These are phyloP conservation scores for Sebastes jordani DNA, from an alignment of 2,797 vertebrate species.

Conservation along the genomic window DNA sequence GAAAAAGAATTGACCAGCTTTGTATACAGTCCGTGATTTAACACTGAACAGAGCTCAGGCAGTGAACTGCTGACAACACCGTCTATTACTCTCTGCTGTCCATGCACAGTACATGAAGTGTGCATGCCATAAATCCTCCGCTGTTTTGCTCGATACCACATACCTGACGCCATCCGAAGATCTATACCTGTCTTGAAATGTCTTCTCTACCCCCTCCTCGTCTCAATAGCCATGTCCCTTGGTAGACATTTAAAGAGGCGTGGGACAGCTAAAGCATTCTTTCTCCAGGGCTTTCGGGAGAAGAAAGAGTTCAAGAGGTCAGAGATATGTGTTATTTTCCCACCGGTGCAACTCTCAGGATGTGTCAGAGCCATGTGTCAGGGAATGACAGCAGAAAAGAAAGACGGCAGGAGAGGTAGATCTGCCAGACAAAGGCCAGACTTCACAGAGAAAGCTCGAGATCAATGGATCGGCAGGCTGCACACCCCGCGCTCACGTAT, in stretches of 20 bases:
- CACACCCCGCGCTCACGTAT: conserved; percentile 34
- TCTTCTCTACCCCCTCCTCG: conserved; percentile 50
- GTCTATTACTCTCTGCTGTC: conserved; percentile 61
- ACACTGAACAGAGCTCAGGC: conserved; percentile 55
- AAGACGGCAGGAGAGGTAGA: conserved; percentile 71
- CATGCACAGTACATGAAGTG: conserved; percentile 78
- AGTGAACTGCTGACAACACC: conserved; percentile 77
- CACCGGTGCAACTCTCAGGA: conserved; percentile 71
- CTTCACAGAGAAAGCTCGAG: conserved; percentile 73
- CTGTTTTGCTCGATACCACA: conserved; percentile 76
- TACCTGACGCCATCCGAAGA: conserved; percentile 74
- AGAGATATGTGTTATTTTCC: conserved; percentile 79
- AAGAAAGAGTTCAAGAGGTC: conserved; percentile 80
- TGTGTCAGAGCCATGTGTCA: conserved; percentile 79
- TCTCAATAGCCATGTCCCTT: conserved; percentile 73
- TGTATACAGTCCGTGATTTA: conserved; percentile 65
- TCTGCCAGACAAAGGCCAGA: conserved; percentile 79
- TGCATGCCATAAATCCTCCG: conserved; percentile 72
- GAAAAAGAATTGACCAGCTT: conserved; percentile 50
- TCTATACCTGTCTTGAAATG: conserved; percentile 79
- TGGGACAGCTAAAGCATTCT: conserved; percentile 75
- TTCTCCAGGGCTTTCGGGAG: conserved; percentile 71
- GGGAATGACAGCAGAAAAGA: conserved; percentile 78
- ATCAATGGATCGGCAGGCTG: conserved; percentile 76
- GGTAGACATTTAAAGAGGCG: conserved; percentile 79